Base-by-base conservation (phyloP, 1,140 invertebrate genomes). In the Himalopsyche phryganea region DNA sequence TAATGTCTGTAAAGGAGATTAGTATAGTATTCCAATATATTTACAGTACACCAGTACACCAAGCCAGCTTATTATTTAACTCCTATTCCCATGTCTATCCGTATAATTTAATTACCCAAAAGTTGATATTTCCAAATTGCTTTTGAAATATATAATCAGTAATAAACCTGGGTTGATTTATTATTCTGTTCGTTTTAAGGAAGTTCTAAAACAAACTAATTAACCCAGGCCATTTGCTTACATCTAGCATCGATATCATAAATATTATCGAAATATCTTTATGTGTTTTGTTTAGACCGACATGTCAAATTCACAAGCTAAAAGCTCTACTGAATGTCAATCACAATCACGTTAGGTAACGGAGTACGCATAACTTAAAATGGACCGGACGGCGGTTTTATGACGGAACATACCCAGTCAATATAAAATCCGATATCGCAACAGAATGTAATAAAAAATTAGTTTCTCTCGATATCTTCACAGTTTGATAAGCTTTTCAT, bases 271-370 rank as follows among this genome's bases (percentile, higher is more conserved):
- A 28, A 28, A 28, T 28, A 28, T 28, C 23, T 28, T 28, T 28
- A 28, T 28, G 23, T 28, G 23, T 28, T 28, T 28, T 28, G 23
- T 28, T 28, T 28, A 28, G 23, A 28, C 23, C 23, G 23, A 28
- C 23, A 28, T 28, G 23, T 28, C 23, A 28, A 28, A 28, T 28
- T 28, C 23, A 28, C 9, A 28, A 28, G 23, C 23, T 53, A 45
- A 42, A 53, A 53, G 50, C 50, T 53, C 20, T 23, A 45, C 44
- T 53, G 40, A 44, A 32, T 53, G 50, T 45, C 50, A 53, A 15
- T 33, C 23, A 28, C 23, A 28, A 28, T 28, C 23, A 5, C 23
- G n/a, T 51, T 45, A 19, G 44, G 28, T 33, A 33, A 2, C 33
- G 17, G 17, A 42, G 28, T 45, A 44, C 18, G 18, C 41, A 38